Percentiles rank a stretch among this genome's conserved stretches.
phyloP scores from a whole-genome alignment of 2,797 vertebrate genomes.

The Ataeniobius toweri region DNA sequence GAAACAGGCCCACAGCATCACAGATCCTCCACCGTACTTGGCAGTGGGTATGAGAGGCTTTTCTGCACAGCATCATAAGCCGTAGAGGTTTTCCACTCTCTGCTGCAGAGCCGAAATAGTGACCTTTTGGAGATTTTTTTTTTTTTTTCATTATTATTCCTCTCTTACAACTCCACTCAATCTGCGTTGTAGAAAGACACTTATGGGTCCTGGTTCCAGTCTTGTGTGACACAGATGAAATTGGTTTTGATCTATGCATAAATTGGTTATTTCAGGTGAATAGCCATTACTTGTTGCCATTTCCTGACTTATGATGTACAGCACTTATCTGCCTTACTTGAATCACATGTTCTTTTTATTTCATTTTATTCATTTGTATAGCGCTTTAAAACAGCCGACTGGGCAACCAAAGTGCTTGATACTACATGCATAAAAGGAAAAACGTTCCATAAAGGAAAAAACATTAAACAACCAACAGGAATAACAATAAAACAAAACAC shows the following conservation, averaged over 20 bases:
- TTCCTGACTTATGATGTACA: too few species aligned
- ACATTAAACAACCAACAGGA: too few species aligned
- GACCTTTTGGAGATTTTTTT: neutral
- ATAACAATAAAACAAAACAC: too few species aligned
- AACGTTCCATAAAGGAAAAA: too few species aligned
- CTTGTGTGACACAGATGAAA: neutral
- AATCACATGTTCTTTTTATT: neutral
- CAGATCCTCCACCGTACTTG: too few species aligned
- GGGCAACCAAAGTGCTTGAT: too few species aligned
- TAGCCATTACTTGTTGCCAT: neutral
- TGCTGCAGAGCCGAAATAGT: neutral
- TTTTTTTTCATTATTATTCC: neutral
- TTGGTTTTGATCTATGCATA: neutral
- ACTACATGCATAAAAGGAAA: too few species aligned
- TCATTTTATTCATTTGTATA: too few species aligned
- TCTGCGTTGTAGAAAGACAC: neutral
- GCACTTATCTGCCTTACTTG: neutral
- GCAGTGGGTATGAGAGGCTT: too few species aligned
- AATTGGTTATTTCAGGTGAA: neutral
- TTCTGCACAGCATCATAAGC: too few species aligned
- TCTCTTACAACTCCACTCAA: neutral
- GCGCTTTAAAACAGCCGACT: too few species aligned
- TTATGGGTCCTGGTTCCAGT: neutral
- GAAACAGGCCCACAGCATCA: too few species aligned
- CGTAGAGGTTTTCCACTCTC: neutral